Percentiles rank a stretch among this genome's conserved stretches.
These are phyloP conservation scores for Holothuria glaberrima DNA, from an alignment of 35 echinoderm and acorn worm genomes.

Conservation along the genomic window DNA sequence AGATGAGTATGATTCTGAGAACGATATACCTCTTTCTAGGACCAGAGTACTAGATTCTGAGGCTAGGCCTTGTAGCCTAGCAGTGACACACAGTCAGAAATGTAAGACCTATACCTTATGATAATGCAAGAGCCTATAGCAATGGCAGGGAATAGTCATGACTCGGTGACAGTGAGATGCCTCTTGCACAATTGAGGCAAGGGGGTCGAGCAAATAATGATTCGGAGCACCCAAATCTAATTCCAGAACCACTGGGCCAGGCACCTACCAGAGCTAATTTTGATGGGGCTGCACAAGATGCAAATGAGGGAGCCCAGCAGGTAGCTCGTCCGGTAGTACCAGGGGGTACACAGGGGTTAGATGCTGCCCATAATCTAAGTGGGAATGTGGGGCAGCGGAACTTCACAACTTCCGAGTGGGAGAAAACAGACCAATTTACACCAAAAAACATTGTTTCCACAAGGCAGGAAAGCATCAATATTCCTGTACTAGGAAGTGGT, in stretches of 20 bases:
- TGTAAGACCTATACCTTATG: neutral
- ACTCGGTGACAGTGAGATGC: neutral
- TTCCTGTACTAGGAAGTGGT: neutral
- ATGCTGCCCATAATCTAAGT: neutral
- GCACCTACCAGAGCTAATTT: too few species aligned
- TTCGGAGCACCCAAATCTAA: too few species aligned
- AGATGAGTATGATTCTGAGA: slow-evolving; percentile 34
- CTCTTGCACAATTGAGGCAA: neutral
- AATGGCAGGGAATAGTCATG: neutral
- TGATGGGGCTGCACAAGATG: neutral
- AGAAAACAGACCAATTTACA: neutral
- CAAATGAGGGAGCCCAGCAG: neutral
- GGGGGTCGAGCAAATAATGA: neutral
- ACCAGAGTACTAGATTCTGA: neutral
- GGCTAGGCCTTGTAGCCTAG: neutral
- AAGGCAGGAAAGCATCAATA: neutral
- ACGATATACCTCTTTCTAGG: neutral
- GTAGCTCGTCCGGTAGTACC: neutral
- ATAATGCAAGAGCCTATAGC: neutral
- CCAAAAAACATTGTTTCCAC: neutral
- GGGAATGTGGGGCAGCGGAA: neutral
- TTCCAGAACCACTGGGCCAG: neutral
- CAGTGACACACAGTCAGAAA: neutral
- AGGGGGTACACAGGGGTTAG: neutral
- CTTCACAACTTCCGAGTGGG: neutral